Conservation (phyloP, 2,888 invertebrate genomes). For the Steromphala cineraria region DNA sequence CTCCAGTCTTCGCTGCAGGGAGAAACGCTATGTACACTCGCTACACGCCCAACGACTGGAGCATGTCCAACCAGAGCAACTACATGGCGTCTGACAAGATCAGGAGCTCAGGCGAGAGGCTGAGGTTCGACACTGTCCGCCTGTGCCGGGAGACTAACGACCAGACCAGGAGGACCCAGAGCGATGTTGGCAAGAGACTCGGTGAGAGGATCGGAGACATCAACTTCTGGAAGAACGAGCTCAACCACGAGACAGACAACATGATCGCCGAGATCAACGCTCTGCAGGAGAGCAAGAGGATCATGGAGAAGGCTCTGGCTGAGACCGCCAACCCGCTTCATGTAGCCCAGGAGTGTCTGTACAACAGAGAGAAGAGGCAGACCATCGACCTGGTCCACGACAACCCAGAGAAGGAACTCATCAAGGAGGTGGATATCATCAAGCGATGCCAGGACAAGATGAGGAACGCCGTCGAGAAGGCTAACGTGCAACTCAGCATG, state of each 20-base stretch:
- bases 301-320: constrained; percentile 84
- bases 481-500: constrained; percentile 74
- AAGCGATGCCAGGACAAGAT: constrained; percentile 87
- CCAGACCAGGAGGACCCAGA: constrained; percentile 75
- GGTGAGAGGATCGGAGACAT: constrained; percentile 93
- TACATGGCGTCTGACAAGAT: constrained; percentile 92
- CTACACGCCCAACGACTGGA: constrained; percentile 95
- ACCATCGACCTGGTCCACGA: constrained; percentile 94
- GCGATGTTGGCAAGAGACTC: constrained; percentile 89
- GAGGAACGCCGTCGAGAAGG: constrained; percentile 78
- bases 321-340: constrained; percentile 93
- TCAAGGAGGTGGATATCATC: constrained; percentile 89
- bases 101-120: constrained; percentile 80
- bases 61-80: constrained; percentile 84
- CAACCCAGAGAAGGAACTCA: constrained; percentile 88
- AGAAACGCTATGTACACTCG: constrained; percentile 82
- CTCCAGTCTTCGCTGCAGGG: constrained; percentile 75
- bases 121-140: constrained; percentile 73
- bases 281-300: constrained; percentile 84
- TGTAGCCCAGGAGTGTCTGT: constrained; percentile 94
- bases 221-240: constrained; percentile 92
- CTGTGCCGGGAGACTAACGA: constrained; percentile 76
- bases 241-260: constrained; percentile 88
- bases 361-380: constrained; percentile 91
- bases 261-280: constrained; percentile 86